These are phyloP conservation scores for Helleia helle DNA, from an alignment of 2,888 invertebrate genomes.

Conservation along the genomic window DNA sequence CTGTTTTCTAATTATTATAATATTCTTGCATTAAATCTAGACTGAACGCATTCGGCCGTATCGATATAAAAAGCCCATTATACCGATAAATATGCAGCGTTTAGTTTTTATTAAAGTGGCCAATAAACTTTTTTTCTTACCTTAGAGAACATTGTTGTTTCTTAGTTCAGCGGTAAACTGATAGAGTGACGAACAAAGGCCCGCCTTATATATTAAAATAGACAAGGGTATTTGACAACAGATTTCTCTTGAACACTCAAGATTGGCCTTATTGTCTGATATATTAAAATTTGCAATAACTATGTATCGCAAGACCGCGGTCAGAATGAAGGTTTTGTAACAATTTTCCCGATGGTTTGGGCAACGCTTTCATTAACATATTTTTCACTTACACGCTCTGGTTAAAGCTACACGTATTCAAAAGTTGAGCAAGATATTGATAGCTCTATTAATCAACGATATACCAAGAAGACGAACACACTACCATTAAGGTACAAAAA, in stretches of 20 bases:
- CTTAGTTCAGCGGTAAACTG: slow-evolving; percentile 6
- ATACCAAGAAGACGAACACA: no score
- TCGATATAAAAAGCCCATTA: no score
- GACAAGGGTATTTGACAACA: slow-evolving; percentile 8
- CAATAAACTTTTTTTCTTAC: background rate
- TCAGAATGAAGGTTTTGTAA: slow-evolving; percentile 1
- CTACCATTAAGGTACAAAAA: no score
- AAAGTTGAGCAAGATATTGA: background rate
- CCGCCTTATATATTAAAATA: slow-evolving; percentile 14
- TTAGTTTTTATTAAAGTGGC: background rate
- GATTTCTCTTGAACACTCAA: slow-evolving; percentile 10
- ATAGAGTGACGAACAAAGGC: background rate
- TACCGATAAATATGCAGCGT: background rate
- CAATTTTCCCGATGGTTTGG: no score
- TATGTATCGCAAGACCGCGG: slow-evolving; percentile 8
- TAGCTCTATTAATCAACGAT: no score
- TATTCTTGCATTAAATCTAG: no score
- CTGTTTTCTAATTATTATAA: no score
- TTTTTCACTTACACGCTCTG: slow-evolving; percentile 8
- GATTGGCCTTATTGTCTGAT: slow-evolving; percentile 10
- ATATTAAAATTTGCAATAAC: slow-evolving; percentile 4
- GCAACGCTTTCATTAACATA: slow-evolving; percentile 12
- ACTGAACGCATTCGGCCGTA: no score
- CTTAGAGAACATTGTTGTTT: slow-evolving; percentile 7
- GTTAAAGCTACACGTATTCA: slow-evolving; percentile 6